A percentile compares a stretch with the other conserved stretches of the same genome.
Evolutionary conservation across 1,140 invertebrate species (phyloP).

Genomic region (Stegodyphus dumicola): DNA sequence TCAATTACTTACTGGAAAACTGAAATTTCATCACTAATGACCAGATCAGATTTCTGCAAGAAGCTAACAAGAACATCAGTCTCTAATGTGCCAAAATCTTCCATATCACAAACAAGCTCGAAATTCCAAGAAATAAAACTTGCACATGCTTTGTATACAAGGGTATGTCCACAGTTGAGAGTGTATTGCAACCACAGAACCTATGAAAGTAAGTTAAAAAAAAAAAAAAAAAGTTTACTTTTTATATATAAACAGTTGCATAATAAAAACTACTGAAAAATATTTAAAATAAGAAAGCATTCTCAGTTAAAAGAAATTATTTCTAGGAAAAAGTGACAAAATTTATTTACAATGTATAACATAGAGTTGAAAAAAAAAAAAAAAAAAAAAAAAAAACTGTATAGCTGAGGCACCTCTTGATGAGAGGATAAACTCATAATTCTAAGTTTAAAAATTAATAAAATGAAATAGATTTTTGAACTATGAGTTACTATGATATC

Average conservation of each 20-base stretch:
- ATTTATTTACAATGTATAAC: too few species aligned
- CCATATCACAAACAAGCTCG: slow-evolving; percentile 80
- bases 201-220: background rate
- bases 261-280: slow-evolving; percentile 66
- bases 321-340: too few species aligned
- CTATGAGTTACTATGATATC: too few species aligned
- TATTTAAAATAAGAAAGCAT: too few species aligned
- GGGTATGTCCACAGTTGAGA: slow-evolving; percentile 81
- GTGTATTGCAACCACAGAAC: slow-evolving; percentile 89
- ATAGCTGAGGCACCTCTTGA: too few species aligned
- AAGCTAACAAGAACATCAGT: slow-evolving; percentile 81
- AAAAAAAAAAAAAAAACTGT: too few species aligned
- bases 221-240: slow-evolving; percentile 71
- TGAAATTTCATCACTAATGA: slow-evolving; percentile 89
- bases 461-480: too few species aligned
- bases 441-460: too few species aligned
- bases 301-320: too few species aligned
- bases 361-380: too few species aligned
- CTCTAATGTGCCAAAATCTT: slow-evolving; percentile 86
- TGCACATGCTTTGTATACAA: slow-evolving; percentile 73
- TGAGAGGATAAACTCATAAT: too few species aligned
- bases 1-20: slow-evolving; percentile 76
- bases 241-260: slow-evolving; percentile 80
- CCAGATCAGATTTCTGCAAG: slow-evolving; percentile 85
- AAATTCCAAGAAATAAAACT: slow-evolving; percentile 94